Base-by-base conservation (phyloP, 1,140 invertebrate species). In the Melipona quadrifasciata region DNA sequence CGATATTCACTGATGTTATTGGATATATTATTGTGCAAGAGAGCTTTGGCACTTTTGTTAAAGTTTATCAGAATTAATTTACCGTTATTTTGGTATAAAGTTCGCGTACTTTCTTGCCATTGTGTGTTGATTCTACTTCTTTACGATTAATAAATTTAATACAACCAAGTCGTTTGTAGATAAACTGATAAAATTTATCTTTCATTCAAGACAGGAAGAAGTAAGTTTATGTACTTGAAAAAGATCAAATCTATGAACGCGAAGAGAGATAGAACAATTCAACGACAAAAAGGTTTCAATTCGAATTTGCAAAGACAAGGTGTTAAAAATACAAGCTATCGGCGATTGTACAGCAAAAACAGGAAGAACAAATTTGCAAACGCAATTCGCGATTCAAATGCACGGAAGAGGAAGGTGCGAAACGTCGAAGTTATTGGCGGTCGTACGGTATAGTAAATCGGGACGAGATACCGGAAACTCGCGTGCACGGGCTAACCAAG, bases 401-500 rank as follows among this genome's bases (percentile, higher is more conserved):
- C 5, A n/a, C 68, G 21, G 14, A 14, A 24, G 14, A 5, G 68
- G 21, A n/a, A 16, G 1, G 27, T 19, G 1, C 21, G 14, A 47
- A 27, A 58, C n/a, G 24, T 61, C 19, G 21, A 34, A 11, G 34
- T 39, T 39, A 24, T 5, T 6, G 12, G 8, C 24, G 10, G 21
- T 51, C 39, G 39, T 64, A 65, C 34, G 11, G 24, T 64, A 65
- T 74, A 24, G 24, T 16, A 64, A 76, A 76, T 34, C 5, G 19
- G 24, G 51, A 77, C 53, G 34, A 39, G 78, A 47, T 39, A 34
- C 24, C 27, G 10, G 21, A 57, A 3, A 31, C 55, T 70, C 78
- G 67, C 75, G 55, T 75, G 55, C 57, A 57, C 8, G 12, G 31
- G 14, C 65, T 47, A 68, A 47, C 55, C 64, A 77, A 65, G 70